A percentile compares a stretch with the other conserved stretches of the same genome.
Conservation (phyloP, 2,888 invertebrate genomes). For the Monopis laevigella region DNA sequence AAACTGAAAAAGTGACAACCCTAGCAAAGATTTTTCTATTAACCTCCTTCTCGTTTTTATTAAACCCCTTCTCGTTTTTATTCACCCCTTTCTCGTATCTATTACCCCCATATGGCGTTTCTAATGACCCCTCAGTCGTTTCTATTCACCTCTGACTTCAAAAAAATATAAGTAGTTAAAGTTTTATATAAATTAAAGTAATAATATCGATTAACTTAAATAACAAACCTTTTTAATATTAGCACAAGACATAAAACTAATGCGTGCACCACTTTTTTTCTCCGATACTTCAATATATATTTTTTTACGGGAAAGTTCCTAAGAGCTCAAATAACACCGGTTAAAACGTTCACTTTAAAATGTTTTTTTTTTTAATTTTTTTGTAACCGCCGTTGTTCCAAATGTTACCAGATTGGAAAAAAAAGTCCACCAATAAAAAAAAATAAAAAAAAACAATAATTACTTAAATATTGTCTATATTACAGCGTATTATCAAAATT, state of each 20-base stretch:
- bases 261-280: not conserved
- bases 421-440: not conserved
- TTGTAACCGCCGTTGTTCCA: not conserved
- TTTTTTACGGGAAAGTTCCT: not conserved
- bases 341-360: not conserved
- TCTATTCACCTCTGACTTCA: not conserved
- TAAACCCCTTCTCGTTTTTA: not conserved
- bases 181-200: not conserved
- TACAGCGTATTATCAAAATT: not conserved
- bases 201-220: not conserved
- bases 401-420: not conserved
- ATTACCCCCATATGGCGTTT: not conserved
- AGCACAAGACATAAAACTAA: not conserved
- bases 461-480: not conserved
- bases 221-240: not conserved
- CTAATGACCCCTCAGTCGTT: not conserved
- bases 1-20: not conserved
- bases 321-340: not conserved
- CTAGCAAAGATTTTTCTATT: not conserved
- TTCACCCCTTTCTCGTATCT: not conserved
- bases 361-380: not conserved
- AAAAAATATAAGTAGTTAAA: not conserved
- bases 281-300: not conserved
- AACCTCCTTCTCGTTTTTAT: conserved; percentile 1
- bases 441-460: not conserved